phyloP scores from a whole-genome alignment of 92 coral and sea anemone genomes.

The Paramuricea clavata region DNA sequence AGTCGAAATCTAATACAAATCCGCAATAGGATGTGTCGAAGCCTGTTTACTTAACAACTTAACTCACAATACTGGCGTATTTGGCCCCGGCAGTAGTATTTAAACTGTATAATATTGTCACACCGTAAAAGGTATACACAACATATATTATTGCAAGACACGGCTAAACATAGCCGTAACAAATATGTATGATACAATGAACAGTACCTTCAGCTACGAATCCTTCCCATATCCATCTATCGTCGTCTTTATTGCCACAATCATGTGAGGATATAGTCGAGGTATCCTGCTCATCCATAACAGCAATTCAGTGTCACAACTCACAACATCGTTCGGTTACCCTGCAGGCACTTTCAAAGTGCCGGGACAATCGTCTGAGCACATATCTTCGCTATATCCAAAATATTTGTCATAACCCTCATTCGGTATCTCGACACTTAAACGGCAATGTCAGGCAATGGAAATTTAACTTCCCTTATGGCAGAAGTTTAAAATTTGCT shows the following conservation, averaged over 20 bases:
- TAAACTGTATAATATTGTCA: not conserved
- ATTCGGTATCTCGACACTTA: not conserved
- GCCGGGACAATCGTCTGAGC: not conserved
- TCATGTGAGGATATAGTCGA: not conserved
- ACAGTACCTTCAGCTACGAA: constrained; percentile 5
- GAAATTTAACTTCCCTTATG: constrained; percentile 12
- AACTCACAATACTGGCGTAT: not conserved
- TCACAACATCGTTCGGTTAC: not conserved
- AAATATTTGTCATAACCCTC: not conserved
- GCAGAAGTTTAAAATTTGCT: constrained; percentile 12
- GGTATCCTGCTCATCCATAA: constrained; percentile 23
- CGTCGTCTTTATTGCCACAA: not conserved
- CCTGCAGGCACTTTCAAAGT: not conserved
- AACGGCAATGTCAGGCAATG: constrained; percentile 2
- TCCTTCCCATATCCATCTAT: constrained; percentile 38
- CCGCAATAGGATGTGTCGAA: no score
- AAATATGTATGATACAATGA: not conserved
- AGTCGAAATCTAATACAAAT: not conserved
- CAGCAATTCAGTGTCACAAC: not conserved
- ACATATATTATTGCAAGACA: not conserved
- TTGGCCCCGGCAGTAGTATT: not conserved
- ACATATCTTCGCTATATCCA: not conserved
- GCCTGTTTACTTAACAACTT: not conserved
- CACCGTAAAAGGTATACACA: not conserved
- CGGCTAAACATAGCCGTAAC: constrained; percentile 6